These are phyloP conservation scores for Dendrolimus pini DNA, from an alignment of 2,888 invertebrate genomes.

Conservation along the genomic window DNA sequence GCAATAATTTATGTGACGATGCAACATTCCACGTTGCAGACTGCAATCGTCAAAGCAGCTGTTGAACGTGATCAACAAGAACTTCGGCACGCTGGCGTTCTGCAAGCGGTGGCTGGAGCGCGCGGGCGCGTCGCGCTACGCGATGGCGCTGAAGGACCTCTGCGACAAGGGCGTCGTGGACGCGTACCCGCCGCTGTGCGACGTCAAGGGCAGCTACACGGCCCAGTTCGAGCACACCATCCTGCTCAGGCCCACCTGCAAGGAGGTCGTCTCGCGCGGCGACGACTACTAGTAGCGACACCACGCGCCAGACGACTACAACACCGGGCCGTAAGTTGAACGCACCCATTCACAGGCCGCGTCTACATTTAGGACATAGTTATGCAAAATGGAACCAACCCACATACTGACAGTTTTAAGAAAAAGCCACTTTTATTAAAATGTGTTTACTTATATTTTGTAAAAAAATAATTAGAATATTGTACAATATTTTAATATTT, in stretches of 20 bases:
- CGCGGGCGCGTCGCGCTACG: constrained; percentile 96
- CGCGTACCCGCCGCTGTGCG: constrained; percentile 98
- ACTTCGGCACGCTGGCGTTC: constrained; percentile 98
- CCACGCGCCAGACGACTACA: neutral
- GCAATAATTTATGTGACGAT: no score
- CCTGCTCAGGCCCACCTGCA: constrained; percentile 97
- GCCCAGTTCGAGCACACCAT: constrained; percentile 99
- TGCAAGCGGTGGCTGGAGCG: constrained; percentile 99
- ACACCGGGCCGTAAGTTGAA: neutral
- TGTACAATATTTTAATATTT: no score
- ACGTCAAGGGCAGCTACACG: constrained; percentile 97
- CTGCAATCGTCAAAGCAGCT: constrained; percentile 95
- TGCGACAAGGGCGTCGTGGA: constrained; percentile 99
- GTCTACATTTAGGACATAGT: no score
- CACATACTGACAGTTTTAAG: no score
- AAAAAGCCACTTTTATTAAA: no score
- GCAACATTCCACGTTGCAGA: constrained; percentile 48
- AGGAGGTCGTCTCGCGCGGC: constrained; percentile 98
- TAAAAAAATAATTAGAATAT: no score
- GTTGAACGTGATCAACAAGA: constrained; percentile 94
- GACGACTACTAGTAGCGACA: constrained; percentile 87
- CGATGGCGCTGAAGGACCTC: constrained; percentile 98
- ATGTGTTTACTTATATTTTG: no score
- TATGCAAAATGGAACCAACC: no score
- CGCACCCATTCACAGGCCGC: no score